Conservation (phyloP, 1,140 invertebrate species). For the Neocloeon triangulifer region DNA sequence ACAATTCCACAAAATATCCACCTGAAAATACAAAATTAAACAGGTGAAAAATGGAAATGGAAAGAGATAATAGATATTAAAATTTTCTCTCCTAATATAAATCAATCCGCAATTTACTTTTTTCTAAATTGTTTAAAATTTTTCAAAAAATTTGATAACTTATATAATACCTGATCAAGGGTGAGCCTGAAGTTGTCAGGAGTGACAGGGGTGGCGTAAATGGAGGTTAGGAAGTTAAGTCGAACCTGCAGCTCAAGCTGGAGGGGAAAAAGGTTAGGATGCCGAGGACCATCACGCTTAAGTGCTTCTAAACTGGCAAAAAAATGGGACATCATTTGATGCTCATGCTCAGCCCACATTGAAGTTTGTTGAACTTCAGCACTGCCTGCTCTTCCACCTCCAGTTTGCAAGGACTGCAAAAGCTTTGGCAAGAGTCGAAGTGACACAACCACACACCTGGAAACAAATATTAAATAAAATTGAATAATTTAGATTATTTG, state of each 20-base stretch:
- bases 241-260: constrained; percentile 76
- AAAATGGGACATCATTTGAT: constrained; percentile 79
- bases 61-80: constrained; percentile 8
- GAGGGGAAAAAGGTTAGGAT: constrained; percentile 43
- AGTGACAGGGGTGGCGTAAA: constrained; percentile 75
- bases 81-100: constrained; percentile 1
- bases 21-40: no score
- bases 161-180: constrained; percentile 11
- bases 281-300: constrained; percentile 12
- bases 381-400: constrained; percentile 54
- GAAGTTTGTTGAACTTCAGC: no score
- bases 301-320: constrained; percentile 48
- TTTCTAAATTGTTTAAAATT: constrained; percentile 10
- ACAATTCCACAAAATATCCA: constrained; percentile 77
- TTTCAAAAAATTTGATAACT: no score
- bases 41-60: no score
- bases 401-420: constrained; percentile 75
- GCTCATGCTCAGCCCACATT: constrained; percentile 72
- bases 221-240: constrained; percentile 72
- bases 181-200: constrained; percentile 70
- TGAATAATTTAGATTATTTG: no score
- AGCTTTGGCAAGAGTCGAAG: constrained; percentile 70
- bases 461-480: constrained; percentile 8
- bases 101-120: no score
- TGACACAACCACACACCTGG: constrained; percentile 67